phyloP scores from a whole-genome alignment of 2,113 vertebrate genomes.

The Rhinoptilus africanus region DNA sequence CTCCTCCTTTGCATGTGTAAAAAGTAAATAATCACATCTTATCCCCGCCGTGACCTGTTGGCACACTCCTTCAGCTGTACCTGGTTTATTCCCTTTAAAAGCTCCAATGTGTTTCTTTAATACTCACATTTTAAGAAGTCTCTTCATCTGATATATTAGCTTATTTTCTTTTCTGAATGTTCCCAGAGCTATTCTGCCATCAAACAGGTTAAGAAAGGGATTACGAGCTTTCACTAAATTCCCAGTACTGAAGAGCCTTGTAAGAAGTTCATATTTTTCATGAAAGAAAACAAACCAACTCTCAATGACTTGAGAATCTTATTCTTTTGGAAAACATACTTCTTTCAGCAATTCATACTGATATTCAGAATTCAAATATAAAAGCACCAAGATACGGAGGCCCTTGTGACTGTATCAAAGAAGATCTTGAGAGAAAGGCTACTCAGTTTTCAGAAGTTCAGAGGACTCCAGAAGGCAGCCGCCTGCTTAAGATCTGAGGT shows the following conservation, averaged over 20 bases:
- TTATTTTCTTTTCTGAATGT: neutral
- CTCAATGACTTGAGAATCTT: neutral
- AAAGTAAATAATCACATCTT: neutral
- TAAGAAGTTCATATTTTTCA: neutral
- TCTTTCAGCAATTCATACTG: neutral
- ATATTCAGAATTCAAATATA: neutral
- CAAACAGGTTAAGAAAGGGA: neutral
- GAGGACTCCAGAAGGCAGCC: constrained; percentile 14
- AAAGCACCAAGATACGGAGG: neutral
- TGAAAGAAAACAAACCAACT: neutral
- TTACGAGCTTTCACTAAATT: neutral
- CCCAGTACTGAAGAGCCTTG: neutral
- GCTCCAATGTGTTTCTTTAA: neutral
- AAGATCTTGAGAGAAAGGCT: neutral
- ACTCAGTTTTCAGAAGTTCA: neutral
- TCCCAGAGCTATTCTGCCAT: neutral
- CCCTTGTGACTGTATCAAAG: neutral
- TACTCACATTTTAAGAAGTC: neutral
- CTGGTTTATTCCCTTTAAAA: neutral
- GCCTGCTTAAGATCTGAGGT: neutral
- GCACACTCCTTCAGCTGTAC: neutral
- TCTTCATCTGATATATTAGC: neutral
- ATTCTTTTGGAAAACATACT: neutral
- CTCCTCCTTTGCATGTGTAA: neutral
- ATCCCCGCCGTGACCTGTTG: neutral